Base-by-base conservation (phyloP, 2,797 vertebrate species). In the Xerus rutilus region DNA sequence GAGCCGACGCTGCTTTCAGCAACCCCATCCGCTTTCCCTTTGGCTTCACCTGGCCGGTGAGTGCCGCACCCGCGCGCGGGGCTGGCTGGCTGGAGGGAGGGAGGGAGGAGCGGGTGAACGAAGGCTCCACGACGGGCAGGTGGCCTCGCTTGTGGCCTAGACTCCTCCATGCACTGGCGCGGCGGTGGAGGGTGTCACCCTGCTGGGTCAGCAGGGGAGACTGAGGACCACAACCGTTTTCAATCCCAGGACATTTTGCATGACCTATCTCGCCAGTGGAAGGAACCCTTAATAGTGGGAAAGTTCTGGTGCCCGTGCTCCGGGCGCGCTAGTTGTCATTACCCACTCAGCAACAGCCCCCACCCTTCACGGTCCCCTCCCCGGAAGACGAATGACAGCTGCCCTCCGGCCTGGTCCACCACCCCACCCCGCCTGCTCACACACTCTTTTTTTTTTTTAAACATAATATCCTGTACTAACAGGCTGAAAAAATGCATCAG, bases 1-100 rank as follows among this genome's bases (percentile, higher is more conserved):
- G 99, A 93, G 86, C 98, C 18, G 99, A 99, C 95, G 99, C 98
- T 52, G 98, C 99, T 54, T 99, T 99, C 98, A 99, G 98, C 98
- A 99, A 99, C 97, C 99, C 99, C 25, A 99, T 99, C 94, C 99
- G 98, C 90, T 99, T 99, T 97, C 98, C 99, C n/a, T 99, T 99
- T 88, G 99, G 99, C 94, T 99, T 99, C 99, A 99, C 99, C 57
- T 99, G 99, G 99, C 99, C 99, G 97, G 99, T 99, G 98, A 99
- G 99, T 99, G 79, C 76, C 17, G 9, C 76, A 9, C 67, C 81
- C n/a, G 49, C 28, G 59, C 45, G 64, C 21, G 5, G 18, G 39
- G n/a, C 4, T 35, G 45, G 7, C 85, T 7, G 39, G 54, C 8
- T 9, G 12, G 70, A 30, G 45, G 89, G 39, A 39, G 45, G 89